Base-by-base conservation (phyloP, 1,140 invertebrate genomes). In the Drosophila arizonae region DNA sequence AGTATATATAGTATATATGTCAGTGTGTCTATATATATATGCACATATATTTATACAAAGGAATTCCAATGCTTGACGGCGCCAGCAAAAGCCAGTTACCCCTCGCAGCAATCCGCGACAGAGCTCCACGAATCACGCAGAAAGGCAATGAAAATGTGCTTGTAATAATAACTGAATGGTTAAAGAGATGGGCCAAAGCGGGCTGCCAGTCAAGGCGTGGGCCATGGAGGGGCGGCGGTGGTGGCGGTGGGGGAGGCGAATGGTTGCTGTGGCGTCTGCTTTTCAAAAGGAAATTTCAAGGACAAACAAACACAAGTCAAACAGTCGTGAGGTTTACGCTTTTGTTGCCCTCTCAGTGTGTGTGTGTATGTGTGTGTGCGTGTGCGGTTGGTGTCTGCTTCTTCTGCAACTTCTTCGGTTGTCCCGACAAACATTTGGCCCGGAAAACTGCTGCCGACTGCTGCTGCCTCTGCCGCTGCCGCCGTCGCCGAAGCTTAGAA, bases 231-330 rank as follows among this genome's bases (percentile, higher is more conserved):
- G 17, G 17, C 17, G 17, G 17, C 17, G 17, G 17, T 17, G 41
- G 5, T 10, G 17, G 43, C 24, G 21, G 21, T 24, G 11, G 48
- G 11, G 9, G 5, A 15, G 26, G 24, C 9, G 21, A 33, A 21
- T 48, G 57, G 54, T 62, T 24, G 45, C 54, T 65, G 61, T 71
- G 28, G 54, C 51, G 71, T 68, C 72, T 48, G 76, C 41, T 72
- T 65, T 45, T 48, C 56, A 68, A 64, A 61, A 73, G 72, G 57
- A 77, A 88, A 87, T 82, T 87, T 87, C 82, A 87, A 87, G 82
- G 82, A 87, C 82, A 88, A 87, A 86, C 79, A 87, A 76, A 76
- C 77, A 85, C 77, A 85, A 85, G 80, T 84, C 77, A 85, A 84
- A 84, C 81, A 84, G 69, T 72, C 55, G 36, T 67, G 65, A 69